Conservation (phyloP, 1,140 invertebrate genomes). For the Drosophila ananassae region DNA sequence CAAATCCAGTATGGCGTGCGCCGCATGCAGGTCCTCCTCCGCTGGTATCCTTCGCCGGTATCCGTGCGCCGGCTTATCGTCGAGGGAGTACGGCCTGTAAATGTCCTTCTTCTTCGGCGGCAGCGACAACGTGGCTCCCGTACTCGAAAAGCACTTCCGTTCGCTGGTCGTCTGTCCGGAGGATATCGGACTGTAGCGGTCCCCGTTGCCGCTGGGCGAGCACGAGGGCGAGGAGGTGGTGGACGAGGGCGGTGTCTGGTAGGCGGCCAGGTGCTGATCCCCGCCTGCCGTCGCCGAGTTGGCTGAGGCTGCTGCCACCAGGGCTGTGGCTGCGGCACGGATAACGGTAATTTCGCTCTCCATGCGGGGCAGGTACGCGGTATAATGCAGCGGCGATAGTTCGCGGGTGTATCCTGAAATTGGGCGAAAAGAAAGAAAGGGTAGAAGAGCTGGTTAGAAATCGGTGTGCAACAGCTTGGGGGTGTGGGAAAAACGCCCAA, state of each 20-base stretch:
- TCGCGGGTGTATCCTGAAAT: constrained; percentile 86
- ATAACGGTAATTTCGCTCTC: constrained; percentile 85
- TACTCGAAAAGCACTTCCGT: constrained; percentile 90
- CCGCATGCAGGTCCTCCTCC: constrained; percentile 92
- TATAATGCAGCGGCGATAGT: constrained; percentile 87
- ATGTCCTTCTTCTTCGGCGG: constrained; percentile 95
- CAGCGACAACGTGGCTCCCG: constrained; percentile 90
- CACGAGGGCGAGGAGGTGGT: constrained; percentile 77
- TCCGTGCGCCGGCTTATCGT: constrained; percentile 85
- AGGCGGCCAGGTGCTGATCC: constrained; percentile 53
- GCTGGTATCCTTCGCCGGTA: constrained; percentile 87
- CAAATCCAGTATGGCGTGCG: constrained; percentile 93
- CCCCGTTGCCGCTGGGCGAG: constrained; percentile 64
- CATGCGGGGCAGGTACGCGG: constrained; percentile 86
- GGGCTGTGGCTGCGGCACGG: constrained; percentile 71
- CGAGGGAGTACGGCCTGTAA: constrained; percentile 92
- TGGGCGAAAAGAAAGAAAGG: neutral
- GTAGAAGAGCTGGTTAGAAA: neutral
- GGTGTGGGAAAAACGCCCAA: neutral
- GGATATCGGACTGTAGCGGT: constrained; percentile 70
- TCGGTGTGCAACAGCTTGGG: constrained; percentile 8
- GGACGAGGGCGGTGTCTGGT: constrained; percentile 81
- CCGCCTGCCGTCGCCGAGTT: constrained; percentile 29
- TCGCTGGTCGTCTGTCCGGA: constrained; percentile 72
- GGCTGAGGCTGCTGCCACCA: constrained; percentile 73